A percentile compares a stretch with the other conserved stretches of the same genome.
These are phyloP conservation scores for Sericinus montela DNA, from an alignment of 2,888 invertebrate species.

Conservation along the genomic window DNA sequence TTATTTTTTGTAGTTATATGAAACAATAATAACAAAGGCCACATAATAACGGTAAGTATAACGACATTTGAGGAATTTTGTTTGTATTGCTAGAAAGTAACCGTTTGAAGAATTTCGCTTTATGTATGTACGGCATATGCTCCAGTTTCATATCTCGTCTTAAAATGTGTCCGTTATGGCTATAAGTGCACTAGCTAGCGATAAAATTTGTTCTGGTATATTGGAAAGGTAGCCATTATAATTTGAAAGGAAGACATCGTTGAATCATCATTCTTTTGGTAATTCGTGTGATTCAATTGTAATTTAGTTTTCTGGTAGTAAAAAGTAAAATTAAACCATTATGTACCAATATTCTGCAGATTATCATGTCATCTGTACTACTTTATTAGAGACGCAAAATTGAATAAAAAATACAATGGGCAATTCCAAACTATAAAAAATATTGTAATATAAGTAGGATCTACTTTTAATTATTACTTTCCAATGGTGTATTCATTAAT, in stretches of 20 bases:
- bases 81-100: slow-evolving; percentile 71
- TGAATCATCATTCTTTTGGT: slow-evolving; percentile 41
- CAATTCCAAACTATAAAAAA: no score
- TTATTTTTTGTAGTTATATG: slow-evolving; percentile 40
- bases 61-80: slow-evolving; percentile 64
- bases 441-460: no score
- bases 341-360: no score
- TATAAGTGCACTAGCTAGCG: slow-evolving; percentile 59
- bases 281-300: no score
- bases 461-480: no score
- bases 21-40: slow-evolving; percentile 33
- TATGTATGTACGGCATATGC: slow-evolving; percentile 58
- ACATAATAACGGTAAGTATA: slow-evolving; percentile 60
- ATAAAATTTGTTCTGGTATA: slow-evolving; percentile 56
- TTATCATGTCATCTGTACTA: no score
- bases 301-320: slow-evolving; percentile 12
- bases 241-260: slow-evolving; percentile 40
- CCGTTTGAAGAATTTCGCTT: slow-evolving; percentile 60
- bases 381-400: no score
- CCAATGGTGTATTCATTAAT: background rate
- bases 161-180: slow-evolving; percentile 49
- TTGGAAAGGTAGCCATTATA: slow-evolving; percentile 44
- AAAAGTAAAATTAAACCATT: no score
- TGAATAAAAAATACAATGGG: no score
- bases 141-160: slow-evolving; percentile 62